These are phyloP conservation scores for Numenius phaeopus DNA, from an alignment of 2,797 vertebrate genomes.

Conservation along the genomic window DNA sequence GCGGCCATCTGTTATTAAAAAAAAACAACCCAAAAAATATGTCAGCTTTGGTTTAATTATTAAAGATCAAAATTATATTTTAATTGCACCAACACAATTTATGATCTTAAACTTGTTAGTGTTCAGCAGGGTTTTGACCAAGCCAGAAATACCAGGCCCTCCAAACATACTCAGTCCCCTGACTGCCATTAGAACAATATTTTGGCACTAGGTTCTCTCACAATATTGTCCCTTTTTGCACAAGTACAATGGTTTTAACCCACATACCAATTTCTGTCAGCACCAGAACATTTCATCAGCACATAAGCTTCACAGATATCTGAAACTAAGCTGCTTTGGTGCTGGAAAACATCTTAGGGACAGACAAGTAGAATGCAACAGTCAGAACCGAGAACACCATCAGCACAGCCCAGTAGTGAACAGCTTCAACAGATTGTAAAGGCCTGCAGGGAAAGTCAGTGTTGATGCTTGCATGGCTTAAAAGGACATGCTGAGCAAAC, in stretches of 20 bases:
- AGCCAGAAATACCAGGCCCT: neutral
- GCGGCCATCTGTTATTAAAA: constrained; percentile 81
- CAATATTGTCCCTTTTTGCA: neutral
- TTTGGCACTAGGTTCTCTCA: neutral
- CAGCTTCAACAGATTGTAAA: neutral
- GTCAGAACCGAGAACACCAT: neutral
- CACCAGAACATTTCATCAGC: neutral
- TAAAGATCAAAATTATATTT: neutral
- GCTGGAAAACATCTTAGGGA: neutral
- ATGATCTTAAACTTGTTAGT: neutral
- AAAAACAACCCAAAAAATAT: neutral
- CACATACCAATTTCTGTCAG: too few species aligned
- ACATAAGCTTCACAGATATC: neutral
- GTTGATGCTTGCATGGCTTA: neutral
- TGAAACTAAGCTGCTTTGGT: neutral
- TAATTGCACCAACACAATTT: neutral
- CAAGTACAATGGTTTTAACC: neutral
- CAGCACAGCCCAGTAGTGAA: neutral
- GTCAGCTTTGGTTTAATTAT: neutral
- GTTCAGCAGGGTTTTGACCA: neutral
- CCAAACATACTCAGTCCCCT: neutral
- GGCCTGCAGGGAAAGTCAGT: neutral
- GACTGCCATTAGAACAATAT: neutral
- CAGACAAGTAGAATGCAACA: neutral
- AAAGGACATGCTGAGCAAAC: neutral